Evolutionary conservation across 2,888 invertebrate genomes (phyloP).

Genomic region (Hypselothyrea guttata): DNA sequence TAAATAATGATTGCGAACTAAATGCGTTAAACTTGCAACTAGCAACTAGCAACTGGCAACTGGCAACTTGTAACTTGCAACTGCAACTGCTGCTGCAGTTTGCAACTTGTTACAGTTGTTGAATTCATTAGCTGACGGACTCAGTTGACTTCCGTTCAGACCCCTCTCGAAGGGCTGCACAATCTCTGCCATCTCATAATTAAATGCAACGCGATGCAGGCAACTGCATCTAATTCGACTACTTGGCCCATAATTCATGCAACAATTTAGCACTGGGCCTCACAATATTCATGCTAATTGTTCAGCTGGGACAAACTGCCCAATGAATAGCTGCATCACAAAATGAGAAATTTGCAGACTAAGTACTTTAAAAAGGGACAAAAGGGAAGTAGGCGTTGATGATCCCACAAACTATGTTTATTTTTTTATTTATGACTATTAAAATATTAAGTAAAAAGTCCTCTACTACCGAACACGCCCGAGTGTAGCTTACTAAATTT

Average conservation of each 20-base stretch:
- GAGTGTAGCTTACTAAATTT: too few relatives aligned
- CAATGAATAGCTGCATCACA: too few relatives aligned
- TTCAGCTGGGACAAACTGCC: conserved; percentile 20
- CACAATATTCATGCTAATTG: conserved; percentile 35
- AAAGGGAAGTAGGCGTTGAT: too few relatives aligned
- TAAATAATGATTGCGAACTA: conserved; percentile 40
- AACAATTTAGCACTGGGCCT: conserved; percentile 23
- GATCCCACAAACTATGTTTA: too few relatives aligned
- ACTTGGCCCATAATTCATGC: conserved; percentile 37
- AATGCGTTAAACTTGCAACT: conserved; percentile 33
- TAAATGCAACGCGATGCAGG: conserved; percentile 44
- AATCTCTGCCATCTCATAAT: conserved; percentile 49
- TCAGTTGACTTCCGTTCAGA: neutral
- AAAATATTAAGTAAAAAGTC: too few relatives aligned
- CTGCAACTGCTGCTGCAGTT: conserved; percentile 24
- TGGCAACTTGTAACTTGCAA: conserved; percentile 1
- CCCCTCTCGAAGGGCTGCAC: neutral
- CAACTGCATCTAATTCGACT: conserved; percentile 20
- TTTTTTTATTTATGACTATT: too few relatives aligned
- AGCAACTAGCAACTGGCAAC: conserved; percentile 4
- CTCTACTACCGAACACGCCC: too few relatives aligned
- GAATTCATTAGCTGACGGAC: conserved; percentile 22
- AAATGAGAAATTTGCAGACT: too few relatives aligned
- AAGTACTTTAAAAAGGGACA: too few relatives aligned
- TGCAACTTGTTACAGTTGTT: conserved; percentile 24